Evolutionary conservation across 2,888 invertebrate species (phyloP).

Genomic region (Calliphora vomitoria): DNA sequence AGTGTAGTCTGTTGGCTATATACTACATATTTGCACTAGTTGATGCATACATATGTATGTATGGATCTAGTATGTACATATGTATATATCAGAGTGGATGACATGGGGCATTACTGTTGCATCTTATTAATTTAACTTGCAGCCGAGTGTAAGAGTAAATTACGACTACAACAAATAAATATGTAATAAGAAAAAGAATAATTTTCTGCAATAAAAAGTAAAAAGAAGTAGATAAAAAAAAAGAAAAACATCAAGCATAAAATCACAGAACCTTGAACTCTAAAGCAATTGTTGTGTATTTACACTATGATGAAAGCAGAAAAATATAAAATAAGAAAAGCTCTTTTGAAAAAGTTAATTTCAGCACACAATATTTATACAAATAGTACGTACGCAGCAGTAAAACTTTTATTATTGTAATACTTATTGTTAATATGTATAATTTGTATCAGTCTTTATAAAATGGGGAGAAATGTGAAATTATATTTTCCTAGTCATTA

Average conservation of each 20-base stretch:
- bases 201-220: not conserved
- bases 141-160: not conserved
- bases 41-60: too few relatives aligned
- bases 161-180: not conserved
- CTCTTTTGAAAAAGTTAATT: conserved; percentile 21
- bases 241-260: conserved; percentile 1
- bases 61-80: too few relatives aligned
- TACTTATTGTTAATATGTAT: not conserved
- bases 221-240: conserved; percentile 14
- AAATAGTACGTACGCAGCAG: conserved; percentile 28
- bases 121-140: conserved; percentile 16
- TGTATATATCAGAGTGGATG: not conserved
- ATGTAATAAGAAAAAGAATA: not conserved
- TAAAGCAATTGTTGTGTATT: conserved; percentile 3
- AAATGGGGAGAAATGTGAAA: not conserved
- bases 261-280: conserved; percentile 67
- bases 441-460: not conserved
- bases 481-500: not conserved
- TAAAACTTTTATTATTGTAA: conserved; percentile 15
- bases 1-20: not conserved
- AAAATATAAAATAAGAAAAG: conserved; percentile 21
- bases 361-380: not conserved
- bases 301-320: conserved; percentile 9
- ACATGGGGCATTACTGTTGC: conserved; percentile 4
- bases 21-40: too few relatives aligned